These are phyloP conservation scores for Thymelicus sylvestris DNA, from an alignment of 2,888 invertebrate species.

Conservation along the genomic window DNA sequence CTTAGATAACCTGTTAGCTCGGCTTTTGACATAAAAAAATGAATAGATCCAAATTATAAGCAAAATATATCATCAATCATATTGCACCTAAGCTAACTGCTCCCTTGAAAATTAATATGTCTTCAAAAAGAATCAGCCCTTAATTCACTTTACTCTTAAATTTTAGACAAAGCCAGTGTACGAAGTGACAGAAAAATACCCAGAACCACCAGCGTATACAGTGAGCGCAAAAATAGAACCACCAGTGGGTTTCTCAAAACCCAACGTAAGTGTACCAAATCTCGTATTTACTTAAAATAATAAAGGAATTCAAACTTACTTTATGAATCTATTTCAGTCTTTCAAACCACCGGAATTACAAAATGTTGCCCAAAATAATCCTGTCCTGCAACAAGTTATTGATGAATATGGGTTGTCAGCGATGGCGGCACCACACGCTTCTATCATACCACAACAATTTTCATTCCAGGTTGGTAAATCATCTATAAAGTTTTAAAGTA, in stretches of 20 bases:
- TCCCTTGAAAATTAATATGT: no score
- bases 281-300: neutral
- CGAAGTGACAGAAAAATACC: conserved; percentile 73
- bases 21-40: no score
- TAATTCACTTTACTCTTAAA: neutral
- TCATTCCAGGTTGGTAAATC: conserved; percentile 58
- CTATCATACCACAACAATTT: conserved; percentile 64
- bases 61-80: no score
- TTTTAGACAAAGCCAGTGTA: conserved; percentile 56
- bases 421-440: conserved; percentile 65
- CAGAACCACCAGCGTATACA: conserved; percentile 59
- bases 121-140: no score
- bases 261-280: conserved; percentile 57
- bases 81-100: no score
- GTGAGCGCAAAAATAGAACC: conserved; percentile 63
- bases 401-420: conserved; percentile 72
- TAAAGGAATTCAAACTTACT: neutral
- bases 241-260: conserved; percentile 74
- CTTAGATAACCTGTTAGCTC: no score
- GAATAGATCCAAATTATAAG: no score
- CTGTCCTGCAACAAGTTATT: conserved; percentile 70
- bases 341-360: conserved; percentile 68
- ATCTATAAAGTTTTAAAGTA: no score
- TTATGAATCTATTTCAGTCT: conserved; percentile 33
- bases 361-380: conserved; percentile 68